Conservation (phyloP, 1,140 invertebrate genomes). For the Trichogramma pretiosum region DNA sequence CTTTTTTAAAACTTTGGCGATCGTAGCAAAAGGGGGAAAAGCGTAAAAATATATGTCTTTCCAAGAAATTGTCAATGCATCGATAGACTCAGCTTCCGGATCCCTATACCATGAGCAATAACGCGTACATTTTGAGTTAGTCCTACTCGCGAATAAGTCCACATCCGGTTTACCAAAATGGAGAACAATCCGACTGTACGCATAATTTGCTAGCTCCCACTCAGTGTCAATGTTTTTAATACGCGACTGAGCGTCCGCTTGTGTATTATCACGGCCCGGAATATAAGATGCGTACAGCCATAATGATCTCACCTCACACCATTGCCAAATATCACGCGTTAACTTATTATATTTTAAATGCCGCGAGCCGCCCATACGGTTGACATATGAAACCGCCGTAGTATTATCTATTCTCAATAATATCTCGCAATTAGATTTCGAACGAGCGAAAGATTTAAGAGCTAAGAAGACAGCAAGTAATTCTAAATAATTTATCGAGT, state of each 20-base stretch:
- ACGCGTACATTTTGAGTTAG: slow-evolving; percentile 24
- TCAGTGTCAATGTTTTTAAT: too few species aligned
- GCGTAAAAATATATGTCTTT: slow-evolving; percentile 23
- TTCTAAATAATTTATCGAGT: slow-evolving; percentile 6
- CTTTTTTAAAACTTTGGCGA: slow-evolving; percentile 23
- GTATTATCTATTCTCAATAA: too few species aligned
- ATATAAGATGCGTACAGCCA: too few species aligned
- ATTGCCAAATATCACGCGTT: background rate
- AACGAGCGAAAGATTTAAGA: background rate
- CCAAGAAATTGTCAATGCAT: slow-evolving; percentile 29
- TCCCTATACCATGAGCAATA: slow-evolving; percentile 28
- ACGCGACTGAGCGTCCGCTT: background rate
- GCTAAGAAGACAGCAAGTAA: background rate
- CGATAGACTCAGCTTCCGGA: slow-evolving; percentile 19
- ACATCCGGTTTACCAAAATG: background rate
- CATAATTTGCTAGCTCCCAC: background rate
- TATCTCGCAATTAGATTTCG: background rate
- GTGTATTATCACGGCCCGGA: background rate
- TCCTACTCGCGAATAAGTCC: slow-evolving; percentile 2
- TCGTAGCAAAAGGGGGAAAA: slow-evolving; percentile 27
- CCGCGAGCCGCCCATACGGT: background rate
- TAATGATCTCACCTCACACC: background rate
- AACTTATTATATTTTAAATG: background rate
- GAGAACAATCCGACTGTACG: background rate
- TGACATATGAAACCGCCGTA: background rate